A percentile compares a stretch with the other conserved stretches of the same genome.
Evolutionary conservation across 2,113 vertebrate genomes (phyloP).

Genomic region (Vidua macroura): DNA sequence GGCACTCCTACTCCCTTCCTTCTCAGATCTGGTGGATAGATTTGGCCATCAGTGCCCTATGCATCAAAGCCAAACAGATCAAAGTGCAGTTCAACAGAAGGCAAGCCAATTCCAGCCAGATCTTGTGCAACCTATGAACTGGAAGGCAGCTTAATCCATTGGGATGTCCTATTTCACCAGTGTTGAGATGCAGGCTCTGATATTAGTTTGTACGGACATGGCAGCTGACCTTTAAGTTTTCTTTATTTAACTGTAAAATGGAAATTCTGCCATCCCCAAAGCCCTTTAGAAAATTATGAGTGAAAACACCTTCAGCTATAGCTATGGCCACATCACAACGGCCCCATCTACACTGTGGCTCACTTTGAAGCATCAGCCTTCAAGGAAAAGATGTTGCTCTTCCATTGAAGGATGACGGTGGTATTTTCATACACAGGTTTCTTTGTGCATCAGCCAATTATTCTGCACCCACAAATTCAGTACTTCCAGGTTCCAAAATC

Average conservation of each 20-base stretch:
- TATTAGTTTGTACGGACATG: rapidly evolving
- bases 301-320: not conserved
- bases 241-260: not conserved
- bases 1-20: not conserved
- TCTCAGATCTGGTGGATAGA: not conserved
- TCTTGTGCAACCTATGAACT: not conserved
- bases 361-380: not conserved
- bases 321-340: not conserved
- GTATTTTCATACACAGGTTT: not conserved
- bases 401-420: not conserved
- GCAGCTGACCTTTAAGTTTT: not conserved
- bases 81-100: not conserved
- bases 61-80: conserved; percentile 1
- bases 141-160: not conserved
- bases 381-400: not conserved
- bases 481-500: not conserved
- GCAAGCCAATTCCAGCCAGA: not conserved
- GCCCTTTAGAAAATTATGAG: not conserved
- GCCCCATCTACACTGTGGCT: not conserved
- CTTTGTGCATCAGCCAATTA: not conserved
- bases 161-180: not conserved
- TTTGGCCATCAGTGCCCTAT: not conserved
- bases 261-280: not conserved
- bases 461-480: not conserved
- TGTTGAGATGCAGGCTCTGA: not conserved